These are phyloP conservation scores for Agapostemon virescens DNA, from an alignment of 2,888 invertebrate species.

Conservation along the genomic window DNA sequence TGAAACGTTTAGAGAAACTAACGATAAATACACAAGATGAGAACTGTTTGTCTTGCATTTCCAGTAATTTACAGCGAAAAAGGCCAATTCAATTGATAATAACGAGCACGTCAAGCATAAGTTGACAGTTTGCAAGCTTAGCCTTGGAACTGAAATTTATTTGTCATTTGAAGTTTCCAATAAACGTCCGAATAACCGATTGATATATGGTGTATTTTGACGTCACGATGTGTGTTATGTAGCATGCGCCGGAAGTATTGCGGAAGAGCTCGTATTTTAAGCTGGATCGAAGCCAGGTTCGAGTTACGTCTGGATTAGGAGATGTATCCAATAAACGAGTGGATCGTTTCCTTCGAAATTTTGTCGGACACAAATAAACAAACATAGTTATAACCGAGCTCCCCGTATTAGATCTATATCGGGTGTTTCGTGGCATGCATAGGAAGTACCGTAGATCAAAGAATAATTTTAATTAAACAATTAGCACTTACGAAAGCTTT, in stretches of 20 bases:
- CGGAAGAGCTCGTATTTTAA: slow-evolving; percentile 32
- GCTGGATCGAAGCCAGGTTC: slow-evolving; percentile 21
- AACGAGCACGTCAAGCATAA: neutral
- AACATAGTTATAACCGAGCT: neutral
- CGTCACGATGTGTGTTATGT: neutral
- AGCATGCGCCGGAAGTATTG: slow-evolving; percentile 22
- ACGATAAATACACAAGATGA: no score
- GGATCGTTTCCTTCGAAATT: slow-evolving; percentile 11
- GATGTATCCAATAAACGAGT: slow-evolving; percentile 4
- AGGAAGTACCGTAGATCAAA: neutral
- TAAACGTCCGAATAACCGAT: neutral
- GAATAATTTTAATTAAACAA: neutral
- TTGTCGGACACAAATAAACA: neutral
- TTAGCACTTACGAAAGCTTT: no score
- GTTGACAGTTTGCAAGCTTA: neutral
- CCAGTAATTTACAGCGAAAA: neutral
- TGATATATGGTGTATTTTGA: slow-evolving; percentile 26
- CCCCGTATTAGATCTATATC: neutral
- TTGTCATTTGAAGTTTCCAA: slow-evolving; percentile 5
- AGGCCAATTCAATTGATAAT: neutral
- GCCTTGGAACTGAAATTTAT: neutral
- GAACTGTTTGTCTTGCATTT: neutral
- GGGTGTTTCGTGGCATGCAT: neutral
- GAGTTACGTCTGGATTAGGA: slow-evolving; percentile 20
- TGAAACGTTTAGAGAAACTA: no score